Conservation (phyloP, 1,140 invertebrate genomes). For the Calycopis cecrops region DNA sequence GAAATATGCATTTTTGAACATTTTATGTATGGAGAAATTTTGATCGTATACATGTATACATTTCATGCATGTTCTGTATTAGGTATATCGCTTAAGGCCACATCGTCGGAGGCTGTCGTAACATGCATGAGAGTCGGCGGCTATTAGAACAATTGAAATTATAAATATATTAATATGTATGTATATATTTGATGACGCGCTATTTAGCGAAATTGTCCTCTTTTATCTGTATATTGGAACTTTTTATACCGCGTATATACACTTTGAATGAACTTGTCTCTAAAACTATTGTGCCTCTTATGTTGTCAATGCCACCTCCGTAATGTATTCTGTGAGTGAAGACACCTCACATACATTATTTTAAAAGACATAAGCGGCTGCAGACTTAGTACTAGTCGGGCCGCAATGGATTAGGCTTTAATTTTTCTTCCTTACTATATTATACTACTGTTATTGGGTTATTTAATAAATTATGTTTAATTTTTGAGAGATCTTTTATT, state of each 20-base stretch:
- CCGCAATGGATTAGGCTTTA: conserved; percentile 4
- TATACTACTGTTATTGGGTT: conserved; percentile 4
- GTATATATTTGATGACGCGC: conserved; percentile 5
- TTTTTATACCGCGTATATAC: conserved; percentile 7
- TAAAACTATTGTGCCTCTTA: background rate
- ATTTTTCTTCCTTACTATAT: conserved; percentile 6
- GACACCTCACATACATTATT: conserved; percentile 1
- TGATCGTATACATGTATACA: background rate
- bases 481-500: background rate
- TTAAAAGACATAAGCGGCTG: conserved; percentile 6
- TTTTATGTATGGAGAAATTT: no score
- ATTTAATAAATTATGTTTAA: conserved; percentile 10
- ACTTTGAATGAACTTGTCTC: background rate
- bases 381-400: background rate
- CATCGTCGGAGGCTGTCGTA: background rate
- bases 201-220: conserved; percentile 2
- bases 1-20: no score
- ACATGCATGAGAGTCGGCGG: background rate
- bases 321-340: background rate
- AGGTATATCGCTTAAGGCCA: conserved; percentile 1
- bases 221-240: conserved; percentile 11
- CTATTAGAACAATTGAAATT: background rate
- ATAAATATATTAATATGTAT: conserved; percentile 2
- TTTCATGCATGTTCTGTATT: conserved; percentile 9
- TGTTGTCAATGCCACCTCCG: conserved; percentile 1